Conservation (phyloP, 1,140 invertebrate genomes). For the Euwallacea fornicatus region DNA sequence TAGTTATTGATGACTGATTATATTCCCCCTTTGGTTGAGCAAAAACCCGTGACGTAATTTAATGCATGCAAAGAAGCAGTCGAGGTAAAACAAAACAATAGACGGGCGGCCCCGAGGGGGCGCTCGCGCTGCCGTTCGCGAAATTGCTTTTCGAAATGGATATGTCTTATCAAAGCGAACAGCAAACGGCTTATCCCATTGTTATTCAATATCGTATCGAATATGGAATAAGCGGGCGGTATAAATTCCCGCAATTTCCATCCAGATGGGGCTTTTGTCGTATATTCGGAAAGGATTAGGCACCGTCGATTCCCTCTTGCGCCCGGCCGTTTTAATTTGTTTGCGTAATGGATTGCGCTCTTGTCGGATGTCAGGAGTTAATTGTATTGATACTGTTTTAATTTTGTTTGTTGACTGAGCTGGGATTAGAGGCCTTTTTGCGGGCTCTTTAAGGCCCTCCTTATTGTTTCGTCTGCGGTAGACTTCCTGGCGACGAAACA, state of each 20-base stretch:
- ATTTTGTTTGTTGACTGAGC: slow-evolving; percentile 30
- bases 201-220: slow-evolving; percentile 44
- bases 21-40: background rate
- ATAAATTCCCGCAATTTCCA: slow-evolving; percentile 40
- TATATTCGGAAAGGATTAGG: background rate
- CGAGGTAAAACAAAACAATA: slow-evolving; percentile 19
- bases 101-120: slow-evolving; percentile 9
- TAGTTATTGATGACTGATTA: too few species aligned
- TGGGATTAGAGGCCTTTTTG: slow-evolving; percentile 15
- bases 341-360: slow-evolving; percentile 32
- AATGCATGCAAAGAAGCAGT: slow-evolving; percentile 21
- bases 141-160: slow-evolving; percentile 41
- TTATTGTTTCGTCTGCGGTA: too few species aligned
- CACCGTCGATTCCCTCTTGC: background rate
- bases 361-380: slow-evolving; percentile 30
- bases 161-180: slow-evolving; percentile 41
- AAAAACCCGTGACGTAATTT: slow-evolving; percentile 10
- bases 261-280: background rate
- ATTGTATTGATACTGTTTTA: slow-evolving; percentile 34
- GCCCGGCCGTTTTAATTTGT: slow-evolving; percentile 30
- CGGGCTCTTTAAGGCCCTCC: background rate
- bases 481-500: too few species aligned
- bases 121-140: background rate
- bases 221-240: slow-evolving; percentile 43
- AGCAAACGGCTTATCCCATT: slow-evolving; percentile 40